Base-by-base conservation (phyloP, 2,888 invertebrate genomes). In the Falcaria lacertinaria region DNA sequence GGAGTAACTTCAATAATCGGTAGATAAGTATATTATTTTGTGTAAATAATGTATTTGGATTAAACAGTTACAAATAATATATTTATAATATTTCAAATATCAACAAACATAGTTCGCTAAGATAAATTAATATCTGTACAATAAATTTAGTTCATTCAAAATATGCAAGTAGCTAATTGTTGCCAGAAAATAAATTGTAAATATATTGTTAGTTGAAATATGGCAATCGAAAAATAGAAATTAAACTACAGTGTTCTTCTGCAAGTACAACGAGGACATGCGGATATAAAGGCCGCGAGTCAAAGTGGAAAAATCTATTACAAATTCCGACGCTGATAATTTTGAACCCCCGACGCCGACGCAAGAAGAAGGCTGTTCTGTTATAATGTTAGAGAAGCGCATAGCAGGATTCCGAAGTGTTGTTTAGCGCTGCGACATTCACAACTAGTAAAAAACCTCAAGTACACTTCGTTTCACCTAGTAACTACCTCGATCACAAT, bases 381-480 rank as follows among this genome's bases (percentile, higher is more conserved):
- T n/a, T n/a, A n/a, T n/a, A n/a, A n/a, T n/a, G n/a, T n/a, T n/a
- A n/a, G n/a, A n/a, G n/a, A n/a, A n/a, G n/a, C n/a, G n/a, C n/a
- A n/a, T n/a, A n/a, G n/a, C n/a, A n/a, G 25, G 39, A 39, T 28
- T 28, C 8, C 2, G 11, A 3, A 28, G 28, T 28, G 28, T 1
- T 42, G n/a, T n/a, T n/a, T n/a, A n/a, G 19, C 47, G 28, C 8
- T 11, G 28, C 2, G 34, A 25, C 33, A 44, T 34, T 44, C 48
- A 45, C 45, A 34, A 56, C 55, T 55, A 52, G 57, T 69, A 65
- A 56, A 68, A 70, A 70, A 73, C 63, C 56, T 64, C 69, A 75
- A 74, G 65, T 69, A 73, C 70, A 74, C 71, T 72, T 74, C 52
- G 57, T 60, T 67, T 69, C 50, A 52, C 57, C 64, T 69, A 71